These are phyloP conservation scores for Propithecus perrieri DNA, from an alignment of 2,797 vertebrate species.

Conservation along the genomic window DNA sequence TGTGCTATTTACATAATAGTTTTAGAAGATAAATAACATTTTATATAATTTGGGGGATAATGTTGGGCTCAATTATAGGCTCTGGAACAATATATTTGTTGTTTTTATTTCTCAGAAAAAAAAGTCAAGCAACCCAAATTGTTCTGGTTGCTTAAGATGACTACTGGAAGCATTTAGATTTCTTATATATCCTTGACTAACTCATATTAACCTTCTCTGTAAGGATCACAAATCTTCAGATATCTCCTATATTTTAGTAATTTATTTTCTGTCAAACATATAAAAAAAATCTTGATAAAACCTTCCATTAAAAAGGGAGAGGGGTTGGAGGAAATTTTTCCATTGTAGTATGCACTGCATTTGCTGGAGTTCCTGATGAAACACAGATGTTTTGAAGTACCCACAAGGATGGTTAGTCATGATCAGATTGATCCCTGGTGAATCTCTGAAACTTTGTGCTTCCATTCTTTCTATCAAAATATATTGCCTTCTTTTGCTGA, in stretches of 20 bases:
- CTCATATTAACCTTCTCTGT: conserved; percentile 80
- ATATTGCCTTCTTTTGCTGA: conserved; percentile 83
- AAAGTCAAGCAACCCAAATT: conserved; percentile 42
- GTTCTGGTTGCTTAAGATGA: conserved; percentile 67
- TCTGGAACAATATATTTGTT: conserved; percentile 43
- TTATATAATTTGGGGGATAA: not conserved
- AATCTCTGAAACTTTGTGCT: conserved; percentile 87
- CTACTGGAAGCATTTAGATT: conserved; percentile 75
- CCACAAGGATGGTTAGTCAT: conserved; percentile 88
- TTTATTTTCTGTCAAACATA: conserved; percentile 84
- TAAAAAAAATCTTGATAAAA: conserved; percentile 82
- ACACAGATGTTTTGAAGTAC: conserved; percentile 86
- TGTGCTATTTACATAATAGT: conserved; percentile 21
- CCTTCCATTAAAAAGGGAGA: conserved; percentile 70
- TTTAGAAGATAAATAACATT: conserved; percentile 65
- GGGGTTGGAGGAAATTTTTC: conserved; percentile 66
- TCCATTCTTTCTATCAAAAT: conserved; percentile 83
- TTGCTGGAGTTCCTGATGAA: conserved; percentile 86
- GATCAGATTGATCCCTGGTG: conserved; percentile 89
- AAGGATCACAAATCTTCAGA: conserved; percentile 82
- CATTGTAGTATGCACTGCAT: conserved; percentile 44
- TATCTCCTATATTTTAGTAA: conserved; percentile 81
- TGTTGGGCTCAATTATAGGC: conserved; percentile 8
- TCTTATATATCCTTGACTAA: conserved; percentile 81
- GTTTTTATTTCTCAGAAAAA: conserved; percentile 63